These are phyloP conservation scores for Sericinus montela DNA, from an alignment of 2,888 invertebrate species.

Conservation along the genomic window DNA sequence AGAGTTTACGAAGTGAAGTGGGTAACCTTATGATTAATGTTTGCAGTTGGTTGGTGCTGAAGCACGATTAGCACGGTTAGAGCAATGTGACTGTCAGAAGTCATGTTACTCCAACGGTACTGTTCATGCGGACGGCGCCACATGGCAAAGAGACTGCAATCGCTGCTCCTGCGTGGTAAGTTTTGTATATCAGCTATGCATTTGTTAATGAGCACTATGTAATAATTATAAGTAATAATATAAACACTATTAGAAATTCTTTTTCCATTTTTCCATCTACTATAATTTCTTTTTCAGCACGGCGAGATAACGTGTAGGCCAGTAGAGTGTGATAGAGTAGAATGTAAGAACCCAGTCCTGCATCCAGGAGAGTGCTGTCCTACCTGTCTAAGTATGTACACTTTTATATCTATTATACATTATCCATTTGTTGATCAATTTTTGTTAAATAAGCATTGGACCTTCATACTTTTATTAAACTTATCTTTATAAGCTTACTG, in stretches of 20 bases:
- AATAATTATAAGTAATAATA: too few relatives aligned
- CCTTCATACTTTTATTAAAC: too few relatives aligned
- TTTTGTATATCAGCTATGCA: slow-evolving; percentile 21
- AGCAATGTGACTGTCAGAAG: slow-evolving; percentile 94
- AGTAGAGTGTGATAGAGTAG: slow-evolving; percentile 86
- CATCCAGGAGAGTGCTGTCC: slow-evolving; percentile 91
- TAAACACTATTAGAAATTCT: not conserved
- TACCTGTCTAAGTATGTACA: slow-evolving; percentile 88
- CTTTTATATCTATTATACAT: not conserved
- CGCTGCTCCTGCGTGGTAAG: slow-evolving; percentile 92
- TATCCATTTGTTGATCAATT: too few relatives aligned
- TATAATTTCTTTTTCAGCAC: slow-evolving; percentile 77
- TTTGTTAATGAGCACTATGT: too few relatives aligned
- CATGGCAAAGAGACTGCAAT: slow-evolving; percentile 92
- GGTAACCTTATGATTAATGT: not conserved
- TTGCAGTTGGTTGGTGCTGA: slow-evolving; percentile 89
- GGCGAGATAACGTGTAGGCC: slow-evolving; percentile 91
- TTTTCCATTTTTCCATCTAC: not conserved
- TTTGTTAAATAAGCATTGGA: too few relatives aligned
- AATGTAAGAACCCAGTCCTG: slow-evolving; percentile 89
- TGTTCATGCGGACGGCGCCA: slow-evolving; percentile 89
- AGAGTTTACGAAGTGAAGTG: not conserved
- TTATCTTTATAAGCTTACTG: too few relatives aligned
- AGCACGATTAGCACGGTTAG: slow-evolving; percentile 86
- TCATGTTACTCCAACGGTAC: slow-evolving; percentile 91